Evolutionary conservation across 2,797 vertebrate genomes (phyloP).

Genomic region (Spondyliosoma cantharus): DNA sequence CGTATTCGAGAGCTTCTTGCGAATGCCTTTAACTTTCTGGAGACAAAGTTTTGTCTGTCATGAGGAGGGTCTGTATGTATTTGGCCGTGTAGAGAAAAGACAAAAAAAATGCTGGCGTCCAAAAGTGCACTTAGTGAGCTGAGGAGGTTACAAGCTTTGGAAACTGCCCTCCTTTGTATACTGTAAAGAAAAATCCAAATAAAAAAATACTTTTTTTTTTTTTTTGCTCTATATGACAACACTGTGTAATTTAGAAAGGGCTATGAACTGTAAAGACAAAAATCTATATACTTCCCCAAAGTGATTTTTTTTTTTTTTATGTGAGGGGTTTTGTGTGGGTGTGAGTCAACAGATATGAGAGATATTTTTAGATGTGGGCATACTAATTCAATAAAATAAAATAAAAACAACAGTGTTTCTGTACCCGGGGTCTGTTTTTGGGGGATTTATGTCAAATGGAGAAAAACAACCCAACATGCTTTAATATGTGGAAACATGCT

Average conservation of each 20-base stretch:
- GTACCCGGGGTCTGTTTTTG: slow-evolving; percentile 7
- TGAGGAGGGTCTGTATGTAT: slow-evolving; percentile 54
- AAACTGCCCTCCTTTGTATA: slow-evolving; percentile 61
- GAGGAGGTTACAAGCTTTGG: slow-evolving; percentile 53
- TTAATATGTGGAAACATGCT: neutral
- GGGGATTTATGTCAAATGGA: neutral
- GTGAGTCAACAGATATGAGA: slow-evolving; percentile 46
- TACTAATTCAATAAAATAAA: slow-evolving; percentile 56
- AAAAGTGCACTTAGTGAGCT: slow-evolving; percentile 75
- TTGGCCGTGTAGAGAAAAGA: slow-evolving; percentile 36
- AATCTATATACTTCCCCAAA: slow-evolving; percentile 35
- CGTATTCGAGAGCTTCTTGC: slow-evolving; percentile 54
- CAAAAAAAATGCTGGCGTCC: slow-evolving; percentile 43
- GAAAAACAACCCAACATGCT: neutral
- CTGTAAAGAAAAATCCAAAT: slow-evolving; percentile 56
- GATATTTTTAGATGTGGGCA: slow-evolving; percentile 65
- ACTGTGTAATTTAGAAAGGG: slow-evolving; percentile 71
- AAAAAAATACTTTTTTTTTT: too few relatives aligned
- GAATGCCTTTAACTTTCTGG: slow-evolving; percentile 61
- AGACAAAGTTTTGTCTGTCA: slow-evolving; percentile 52
- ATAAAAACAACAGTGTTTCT: slow-evolving; percentile 10
- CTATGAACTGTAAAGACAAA: slow-evolving; percentile 54
- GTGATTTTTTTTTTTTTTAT: slow-evolving; percentile 28
- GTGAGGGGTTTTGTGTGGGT: slow-evolving; percentile 41
- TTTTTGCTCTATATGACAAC: slow-evolving; percentile 57